These are phyloP conservation scores for Corydoras sp. DNA, from an alignment of 2,113 vertebrate genomes.

Conservation along the genomic window DNA sequence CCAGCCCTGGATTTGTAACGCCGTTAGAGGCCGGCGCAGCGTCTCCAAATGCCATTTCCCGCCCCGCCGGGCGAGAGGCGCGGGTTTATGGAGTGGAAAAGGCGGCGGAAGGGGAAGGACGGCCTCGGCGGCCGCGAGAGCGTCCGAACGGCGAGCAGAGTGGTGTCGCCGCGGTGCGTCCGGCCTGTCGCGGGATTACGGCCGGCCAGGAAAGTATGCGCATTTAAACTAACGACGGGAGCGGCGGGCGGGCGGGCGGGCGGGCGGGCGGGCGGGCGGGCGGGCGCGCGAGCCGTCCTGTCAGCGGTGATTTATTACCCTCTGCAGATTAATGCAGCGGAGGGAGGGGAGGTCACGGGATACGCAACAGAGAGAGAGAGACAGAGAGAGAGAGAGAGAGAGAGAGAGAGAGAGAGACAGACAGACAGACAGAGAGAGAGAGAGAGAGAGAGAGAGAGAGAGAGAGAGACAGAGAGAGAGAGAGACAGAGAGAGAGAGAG, in stretches of 20 bases:
- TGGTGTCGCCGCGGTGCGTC: slow-evolving; percentile 46
- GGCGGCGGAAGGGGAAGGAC: background rate
- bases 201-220: slow-evolving; percentile 58
- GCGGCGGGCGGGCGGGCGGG: slow-evolving; percentile 62
- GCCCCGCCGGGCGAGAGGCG: background rate
- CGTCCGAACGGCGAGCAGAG: slow-evolving; percentile 6
- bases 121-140: background rate
- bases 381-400: slow-evolving; percentile 20
- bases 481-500: background rate
- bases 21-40: background rate
- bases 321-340: slow-evolving; percentile 52
- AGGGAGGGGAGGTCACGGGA: slow-evolving; percentile 54
- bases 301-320: slow-evolving; percentile 49
- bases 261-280: slow-evolving; percentile 64
- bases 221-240: slow-evolving; percentile 74
- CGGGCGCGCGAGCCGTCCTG: slow-evolving; percentile 55
- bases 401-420: slow-evolving; percentile 7
- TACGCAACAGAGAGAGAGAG: slow-evolving; percentile 23
- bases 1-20: background rate
- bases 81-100: background rate
- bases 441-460: too few relatives aligned
- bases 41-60: background rate
- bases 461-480: too few relatives aligned
- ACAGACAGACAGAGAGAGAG: too few relatives aligned
- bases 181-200: slow-evolving; percentile 54